Percentiles rank a stretch among this genome's conserved stretches.
phyloP scores from a whole-genome alignment of 2,888 invertebrate species.

The Prosapia bicincta region DNA sequence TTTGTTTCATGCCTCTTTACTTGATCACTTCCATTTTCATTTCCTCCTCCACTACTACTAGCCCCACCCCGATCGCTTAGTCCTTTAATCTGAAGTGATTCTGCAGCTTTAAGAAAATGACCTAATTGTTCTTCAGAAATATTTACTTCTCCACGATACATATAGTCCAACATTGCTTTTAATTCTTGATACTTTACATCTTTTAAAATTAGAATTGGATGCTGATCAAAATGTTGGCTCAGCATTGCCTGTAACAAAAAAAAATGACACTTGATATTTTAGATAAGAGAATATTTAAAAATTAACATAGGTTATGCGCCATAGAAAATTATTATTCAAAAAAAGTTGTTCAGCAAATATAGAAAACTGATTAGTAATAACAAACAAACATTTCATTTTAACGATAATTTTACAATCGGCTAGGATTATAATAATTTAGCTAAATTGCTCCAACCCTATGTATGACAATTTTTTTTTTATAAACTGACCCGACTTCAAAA shows the following conservation, averaged over 20 bases:
- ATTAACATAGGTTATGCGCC: too few species aligned
- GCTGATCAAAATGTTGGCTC: constrained; percentile 87
- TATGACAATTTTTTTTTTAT: too few species aligned
- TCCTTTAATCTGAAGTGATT: constrained; percentile 88
- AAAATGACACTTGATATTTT: constrained; percentile 18
- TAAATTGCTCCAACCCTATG: too few species aligned
- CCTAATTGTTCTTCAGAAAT: constrained; percentile 90
- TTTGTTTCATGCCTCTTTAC: constrained; percentile 7
- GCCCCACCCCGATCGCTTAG: constrained; percentile 60
- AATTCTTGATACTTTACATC: constrained; percentile 89
- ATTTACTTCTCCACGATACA: constrained; percentile 92
- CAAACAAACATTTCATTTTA: too few species aligned
- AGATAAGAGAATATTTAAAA: neutral
- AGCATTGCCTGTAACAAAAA: constrained; percentile 67
- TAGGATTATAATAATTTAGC: too few species aligned
- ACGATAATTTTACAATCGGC: too few species aligned
- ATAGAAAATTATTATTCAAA: too few species aligned
- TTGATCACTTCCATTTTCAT: neutral
- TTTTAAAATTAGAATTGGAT: constrained; percentile 88
- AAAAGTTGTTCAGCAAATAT: too few species aligned
- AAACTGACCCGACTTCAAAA: too few species aligned
- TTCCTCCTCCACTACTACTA: constrained; percentile 29
- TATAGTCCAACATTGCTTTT: constrained; percentile 91
- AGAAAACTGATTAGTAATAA: too few species aligned
- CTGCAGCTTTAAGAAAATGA: constrained; percentile 83